These are phyloP conservation scores for Drosophila phalerata DNA, from an alignment of 2,888 invertebrate genomes.

Conservation along the genomic window DNA sequence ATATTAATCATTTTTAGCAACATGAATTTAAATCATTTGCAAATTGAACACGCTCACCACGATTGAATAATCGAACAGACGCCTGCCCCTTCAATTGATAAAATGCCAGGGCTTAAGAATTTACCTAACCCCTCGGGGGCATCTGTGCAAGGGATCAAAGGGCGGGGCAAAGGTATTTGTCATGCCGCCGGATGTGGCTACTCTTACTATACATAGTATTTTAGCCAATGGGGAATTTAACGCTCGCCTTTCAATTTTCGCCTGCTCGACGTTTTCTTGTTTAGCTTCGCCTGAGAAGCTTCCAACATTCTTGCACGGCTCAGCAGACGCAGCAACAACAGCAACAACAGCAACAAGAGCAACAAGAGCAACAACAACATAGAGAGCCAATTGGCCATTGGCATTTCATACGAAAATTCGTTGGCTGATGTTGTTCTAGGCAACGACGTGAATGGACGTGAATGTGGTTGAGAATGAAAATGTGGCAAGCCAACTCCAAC, in stretches of 20 bases:
- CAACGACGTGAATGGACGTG: constrained; percentile 63
- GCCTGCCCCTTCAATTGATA: constrained; percentile 5
- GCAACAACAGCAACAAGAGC: background rate
- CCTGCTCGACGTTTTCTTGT: constrained; percentile 46
- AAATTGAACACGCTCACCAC: constrained; percentile 13
- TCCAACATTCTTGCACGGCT: constrained; percentile 46
- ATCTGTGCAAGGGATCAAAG: background rate
- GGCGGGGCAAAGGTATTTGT: constrained; percentile 30
- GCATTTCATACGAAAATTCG: constrained; percentile 64
- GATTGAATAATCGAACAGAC: constrained; percentile 31
- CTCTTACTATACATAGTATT: constrained; percentile 26
- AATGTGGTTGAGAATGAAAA: constrained; percentile 29
- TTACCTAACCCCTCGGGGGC: constrained; percentile 14
- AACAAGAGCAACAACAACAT: constrained; percentile 11
- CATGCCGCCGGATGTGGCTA: constrained; percentile 54
- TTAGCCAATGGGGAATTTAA: constrained; percentile 54
- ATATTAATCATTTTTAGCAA: constrained; percentile 35
- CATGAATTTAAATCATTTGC: constrained; percentile 51
- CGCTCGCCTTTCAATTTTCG: constrained; percentile 66
- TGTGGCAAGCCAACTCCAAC: constrained; percentile 41
- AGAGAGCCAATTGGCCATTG: constrained; percentile 61
- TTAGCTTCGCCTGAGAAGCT: constrained; percentile 52
- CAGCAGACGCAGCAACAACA: constrained; percentile 19
- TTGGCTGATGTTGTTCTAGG: constrained; percentile 75
- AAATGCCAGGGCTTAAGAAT: constrained; percentile 18